Evolutionary conservation across 2,797 vertebrate genomes (phyloP).

Genomic region (Aselliscus stoliczkanus): DNA sequence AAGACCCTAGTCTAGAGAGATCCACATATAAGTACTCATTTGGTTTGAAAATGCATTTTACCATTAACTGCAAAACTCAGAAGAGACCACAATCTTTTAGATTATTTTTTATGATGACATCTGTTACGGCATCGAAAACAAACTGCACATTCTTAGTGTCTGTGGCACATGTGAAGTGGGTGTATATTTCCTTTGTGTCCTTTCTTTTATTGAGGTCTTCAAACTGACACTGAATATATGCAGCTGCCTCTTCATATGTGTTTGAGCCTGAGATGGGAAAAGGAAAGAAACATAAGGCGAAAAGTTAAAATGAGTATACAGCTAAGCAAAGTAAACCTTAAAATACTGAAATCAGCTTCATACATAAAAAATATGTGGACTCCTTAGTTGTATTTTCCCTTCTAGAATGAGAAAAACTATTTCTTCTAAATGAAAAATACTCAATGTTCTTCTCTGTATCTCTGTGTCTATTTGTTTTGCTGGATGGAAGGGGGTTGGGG

Average conservation of each 20-base stretch:
- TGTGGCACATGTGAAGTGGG: slow-evolving; percentile 99
- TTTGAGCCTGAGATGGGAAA: slow-evolving; percentile 89
- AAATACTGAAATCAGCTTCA: not conserved
- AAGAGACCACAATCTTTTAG: slow-evolving; percentile 99
- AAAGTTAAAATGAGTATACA: not conserved
- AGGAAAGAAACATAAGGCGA: not conserved
- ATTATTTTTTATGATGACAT: slow-evolving; percentile 99
- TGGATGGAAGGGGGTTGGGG: no score
- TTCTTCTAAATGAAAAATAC: not conserved
- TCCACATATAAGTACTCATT: slow-evolving; percentile 68
- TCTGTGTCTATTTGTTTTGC: no score
- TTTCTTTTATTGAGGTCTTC: slow-evolving; percentile 99
- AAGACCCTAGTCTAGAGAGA: slow-evolving; percentile 69
- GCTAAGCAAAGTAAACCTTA: not conserved
- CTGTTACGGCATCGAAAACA: slow-evolving; percentile 98
- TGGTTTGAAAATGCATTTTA: slow-evolving; percentile 74
- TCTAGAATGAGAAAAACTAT: not conserved
- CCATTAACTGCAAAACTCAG: slow-evolving; percentile 81
- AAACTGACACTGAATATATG: slow-evolving; percentile 98
- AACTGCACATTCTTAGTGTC: slow-evolving; percentile 99
- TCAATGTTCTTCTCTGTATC: not conserved
- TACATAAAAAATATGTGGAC: not conserved
- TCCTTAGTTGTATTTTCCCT: not conserved
- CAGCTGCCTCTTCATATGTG: slow-evolving; percentile 97
- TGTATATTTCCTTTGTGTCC: slow-evolving; percentile 99